phyloP scores from a whole-genome alignment of 2,888 invertebrate species.

The Ophonus ardosiacus region DNA sequence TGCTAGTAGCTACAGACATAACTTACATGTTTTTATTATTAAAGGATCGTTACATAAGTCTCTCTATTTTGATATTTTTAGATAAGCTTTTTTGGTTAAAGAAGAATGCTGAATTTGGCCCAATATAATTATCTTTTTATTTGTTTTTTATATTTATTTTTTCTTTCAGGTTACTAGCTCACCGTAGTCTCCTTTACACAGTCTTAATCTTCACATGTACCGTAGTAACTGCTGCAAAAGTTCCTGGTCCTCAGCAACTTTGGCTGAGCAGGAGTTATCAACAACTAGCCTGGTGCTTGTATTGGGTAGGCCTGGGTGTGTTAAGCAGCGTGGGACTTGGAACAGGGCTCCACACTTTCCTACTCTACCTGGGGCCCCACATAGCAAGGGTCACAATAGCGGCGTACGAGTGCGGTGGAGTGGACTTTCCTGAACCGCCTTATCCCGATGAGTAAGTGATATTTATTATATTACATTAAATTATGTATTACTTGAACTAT shows the following conservation, averaged over 20 bases:
- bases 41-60: no score
- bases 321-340: conserved; percentile 98
- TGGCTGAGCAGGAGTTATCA: conserved; percentile 77
- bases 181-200: conserved; percentile 79
- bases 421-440: conserved; percentile 98
- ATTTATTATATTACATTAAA: neutral
- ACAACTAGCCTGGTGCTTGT: conserved; percentile 73
- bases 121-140: no score
- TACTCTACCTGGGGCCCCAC: conserved; percentile 99
- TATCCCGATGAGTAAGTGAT: conserved; percentile 95
- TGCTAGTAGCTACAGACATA: no score
- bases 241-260: conserved; percentile 82
- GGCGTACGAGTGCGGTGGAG: conserved; percentile 96
- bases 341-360: conserved; percentile 98
- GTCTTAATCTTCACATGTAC: conserved; percentile 76
- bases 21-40: no score
- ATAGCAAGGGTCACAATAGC: conserved; percentile 99
- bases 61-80: no score
- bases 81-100: no score
- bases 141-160: conserved; percentile 55
- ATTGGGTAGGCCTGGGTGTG: conserved; percentile 83
- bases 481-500: neutral
- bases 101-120: no score
- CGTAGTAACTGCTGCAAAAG: conserved; percentile 78
- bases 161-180: conserved; percentile 81